Conservation (phyloP, 2,888 invertebrate species). For the Andrena flavipes region DNA sequence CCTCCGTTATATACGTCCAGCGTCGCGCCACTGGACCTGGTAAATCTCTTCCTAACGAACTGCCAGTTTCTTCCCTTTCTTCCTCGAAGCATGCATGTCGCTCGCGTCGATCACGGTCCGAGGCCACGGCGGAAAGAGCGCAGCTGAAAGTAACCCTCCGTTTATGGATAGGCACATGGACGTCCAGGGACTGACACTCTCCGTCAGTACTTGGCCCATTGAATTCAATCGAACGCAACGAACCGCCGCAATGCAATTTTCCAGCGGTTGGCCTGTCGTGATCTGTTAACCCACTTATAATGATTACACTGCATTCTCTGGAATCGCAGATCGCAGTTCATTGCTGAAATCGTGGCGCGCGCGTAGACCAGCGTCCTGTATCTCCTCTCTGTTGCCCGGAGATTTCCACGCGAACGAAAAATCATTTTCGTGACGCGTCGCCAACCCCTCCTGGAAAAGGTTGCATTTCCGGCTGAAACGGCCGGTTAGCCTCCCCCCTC, state of each 20-base stretch:
- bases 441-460: background rate
- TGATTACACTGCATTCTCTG: constrained; percentile 65
- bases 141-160: constrained; percentile 2
- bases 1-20: too few species aligned
- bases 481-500: background rate
- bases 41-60: too few species aligned
- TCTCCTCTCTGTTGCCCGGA: constrained; percentile 3
- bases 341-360: constrained; percentile 9
- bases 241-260: constrained; percentile 67
- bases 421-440: constrained; percentile 7
- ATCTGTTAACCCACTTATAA: constrained; percentile 72
- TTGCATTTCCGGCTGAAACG: constrained; percentile 21
- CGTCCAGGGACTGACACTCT: constrained; percentile 36
- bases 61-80: too few species aligned
- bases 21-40: too few species aligned
- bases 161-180: constrained; percentile 33
- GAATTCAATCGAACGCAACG: constrained; percentile 69
- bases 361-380: background rate
- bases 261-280: constrained; percentile 66
- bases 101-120: background rate
- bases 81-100: background rate
- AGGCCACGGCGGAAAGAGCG: background rate
- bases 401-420: background rate
- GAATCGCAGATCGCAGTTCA: constrained; percentile 52
- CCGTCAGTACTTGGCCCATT: constrained; percentile 43